Evolutionary conservation across 2,113 vertebrate genomes (phyloP), one percentile per base, ranked within the genome.

Genomic region (Salvelinus namaycush): DNA sequence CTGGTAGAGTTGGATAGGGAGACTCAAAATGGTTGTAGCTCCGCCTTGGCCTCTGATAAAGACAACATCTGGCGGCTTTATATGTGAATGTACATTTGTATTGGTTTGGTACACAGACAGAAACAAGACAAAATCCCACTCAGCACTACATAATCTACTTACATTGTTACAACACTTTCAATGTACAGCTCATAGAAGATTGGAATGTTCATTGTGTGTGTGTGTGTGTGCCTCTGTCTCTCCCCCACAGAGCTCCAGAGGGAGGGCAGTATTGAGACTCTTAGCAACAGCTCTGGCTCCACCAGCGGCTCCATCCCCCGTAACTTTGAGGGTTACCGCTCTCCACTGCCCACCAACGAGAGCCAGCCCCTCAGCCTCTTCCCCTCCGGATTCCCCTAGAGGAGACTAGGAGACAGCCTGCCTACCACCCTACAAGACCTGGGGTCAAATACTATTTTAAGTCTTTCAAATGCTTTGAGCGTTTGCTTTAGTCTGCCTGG

Each of bases 261-360:
- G 90, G 98, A 99, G 91, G 98, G 98, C 91, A 99, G 98, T 93
- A 99, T 99, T 79, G 98, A 99, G 94, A 99, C 98, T 1, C 95
- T 99, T 83, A 99, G 98, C 87, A 99, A 99, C 94, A 99, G 97
- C 91, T 99, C 98, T 0, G 98, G 97, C 0, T 99, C 98, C 86
- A 98, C 98, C 89, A 99, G 97, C 6, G 97, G 97, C 90, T 98
- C 97, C 87, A 99, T 99, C 92, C 97, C 97, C 0, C 95, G 97
- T 79, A 97, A 95, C 91, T 99, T 97, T 0, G 98, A 99, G 6
- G 97, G 97, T 72, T 99, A 98, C 92, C 92, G 97, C 2, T 98
- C 97, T 0, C 96, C 97, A 0, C 95, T 99, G 34, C 97, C 97
- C 14, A 98, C 96, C 81, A 99, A 99, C 18, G 97, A 99, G 86